Conservation (phyloP, 1,140 invertebrate species). For the Ctenoplectra terminalis region DNA sequence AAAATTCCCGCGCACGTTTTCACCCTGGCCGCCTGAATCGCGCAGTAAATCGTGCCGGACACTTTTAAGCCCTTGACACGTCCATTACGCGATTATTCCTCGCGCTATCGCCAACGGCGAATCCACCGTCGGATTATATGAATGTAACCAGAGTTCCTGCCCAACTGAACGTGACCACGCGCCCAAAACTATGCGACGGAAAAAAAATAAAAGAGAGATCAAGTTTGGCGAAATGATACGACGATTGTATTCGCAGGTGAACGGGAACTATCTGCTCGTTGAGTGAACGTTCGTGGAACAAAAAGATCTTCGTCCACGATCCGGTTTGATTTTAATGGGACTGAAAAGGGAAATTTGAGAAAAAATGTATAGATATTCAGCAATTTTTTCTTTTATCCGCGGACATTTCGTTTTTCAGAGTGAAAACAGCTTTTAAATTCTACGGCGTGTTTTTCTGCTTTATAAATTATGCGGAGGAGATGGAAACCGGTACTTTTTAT, state of each 20-base stretch:
- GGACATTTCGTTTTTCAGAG: too few species aligned
- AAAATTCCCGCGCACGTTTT: slow-evolving; percentile 47
- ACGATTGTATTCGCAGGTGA: slow-evolving; percentile 13
- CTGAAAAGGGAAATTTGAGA: background rate
- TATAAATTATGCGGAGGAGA: too few species aligned
- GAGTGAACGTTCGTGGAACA: background rate
- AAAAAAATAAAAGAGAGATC: background rate
- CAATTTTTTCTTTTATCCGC: too few species aligned
- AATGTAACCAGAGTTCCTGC: slow-evolving; percentile 22
- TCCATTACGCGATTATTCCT: slow-evolving; percentile 57
- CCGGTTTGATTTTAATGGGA: background rate
- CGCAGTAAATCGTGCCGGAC: slow-evolving; percentile 38
- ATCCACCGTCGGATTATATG: slow-evolving; percentile 51
- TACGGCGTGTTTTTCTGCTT: too few species aligned
- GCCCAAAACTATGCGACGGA: background rate
- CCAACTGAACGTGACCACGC: background rate
- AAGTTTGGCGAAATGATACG: background rate
- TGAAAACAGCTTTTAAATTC: too few species aligned
- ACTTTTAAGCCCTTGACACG: slow-evolving; percentile 51
- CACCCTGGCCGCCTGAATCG: slow-evolving; percentile 16
- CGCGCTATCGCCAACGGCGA: slow-evolving; percentile 21
- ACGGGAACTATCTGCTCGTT: background rate
- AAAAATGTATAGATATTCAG: too few species aligned
- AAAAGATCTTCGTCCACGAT: background rate
- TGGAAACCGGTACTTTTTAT: too few species aligned